phyloP scores from a whole-genome alignment of 2,888 invertebrate genomes.

The Cerastis leucographa region DNA sequence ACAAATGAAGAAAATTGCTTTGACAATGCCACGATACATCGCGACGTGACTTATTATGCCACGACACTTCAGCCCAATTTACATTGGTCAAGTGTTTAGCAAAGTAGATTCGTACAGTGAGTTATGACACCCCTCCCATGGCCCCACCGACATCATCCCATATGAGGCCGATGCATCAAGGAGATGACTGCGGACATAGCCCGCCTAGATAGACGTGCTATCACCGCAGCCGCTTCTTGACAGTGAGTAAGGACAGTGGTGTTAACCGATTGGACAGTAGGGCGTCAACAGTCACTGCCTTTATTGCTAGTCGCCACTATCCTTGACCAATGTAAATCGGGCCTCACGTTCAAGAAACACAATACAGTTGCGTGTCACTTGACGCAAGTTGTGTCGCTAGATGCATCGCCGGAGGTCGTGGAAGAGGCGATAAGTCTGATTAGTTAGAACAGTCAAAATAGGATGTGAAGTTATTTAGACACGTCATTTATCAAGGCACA shows the following conservation, averaged over 20 bases:
- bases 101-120: neutral
- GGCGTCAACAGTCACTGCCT: neutral
- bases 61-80: neutral
- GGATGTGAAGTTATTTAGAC: neutral
- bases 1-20: neutral
- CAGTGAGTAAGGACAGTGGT: neutral
- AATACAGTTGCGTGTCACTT: neutral
- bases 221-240: neutral
- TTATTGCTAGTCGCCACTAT: neutral
- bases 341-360: neutral
- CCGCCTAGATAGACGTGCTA: neutral
- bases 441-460: conserved; percentile 12
- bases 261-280: neutral
- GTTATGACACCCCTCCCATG: neutral
- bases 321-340: neutral
- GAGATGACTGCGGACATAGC: neutral
- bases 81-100: conserved; percentile 1
- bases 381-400: neutral
- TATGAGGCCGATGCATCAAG: neutral
- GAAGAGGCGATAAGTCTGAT: neutral
- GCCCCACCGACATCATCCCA: neutral
- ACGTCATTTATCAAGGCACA: conserved; percentile 9
- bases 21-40: neutral
- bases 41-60: neutral
- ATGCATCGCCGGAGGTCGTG: neutral